Evolutionary conservation across 1,140 invertebrate species (phyloP).

Genomic region (Anoplolepis gracilipes): DNA sequence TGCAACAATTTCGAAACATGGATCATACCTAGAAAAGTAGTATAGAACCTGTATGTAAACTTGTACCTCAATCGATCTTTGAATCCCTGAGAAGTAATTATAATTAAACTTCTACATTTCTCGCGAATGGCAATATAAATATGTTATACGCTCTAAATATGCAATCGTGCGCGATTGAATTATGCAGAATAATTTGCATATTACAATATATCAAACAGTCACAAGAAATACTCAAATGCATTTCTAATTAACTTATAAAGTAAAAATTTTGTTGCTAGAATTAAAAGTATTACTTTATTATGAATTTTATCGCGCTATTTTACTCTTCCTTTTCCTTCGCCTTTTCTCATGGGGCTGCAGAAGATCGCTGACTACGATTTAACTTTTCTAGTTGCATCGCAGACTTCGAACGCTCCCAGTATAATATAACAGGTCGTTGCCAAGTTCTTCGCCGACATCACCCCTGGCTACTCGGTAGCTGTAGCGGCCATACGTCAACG

Average conservation of each 20-base stretch:
- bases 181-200: constrained; percentile 2
- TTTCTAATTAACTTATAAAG: constrained; percentile 17
- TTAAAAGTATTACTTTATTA: constrained; percentile 20
- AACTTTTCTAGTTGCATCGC: constrained; percentile 1
- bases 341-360: constrained; percentile 42
- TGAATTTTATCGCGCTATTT: constrained; percentile 5
- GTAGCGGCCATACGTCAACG: constrained; percentile 78
- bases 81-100: constrained; percentile 5
- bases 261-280: not conserved
- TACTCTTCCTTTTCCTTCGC: not conserved
- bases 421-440: constrained; percentile 66
- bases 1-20: constrained; percentile 38
- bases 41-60: constrained; percentile 23
- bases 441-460: constrained; percentile 70
- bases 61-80: constrained; percentile 25
- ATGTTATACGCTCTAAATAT: constrained; percentile 1
- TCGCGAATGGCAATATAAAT: not conserved
- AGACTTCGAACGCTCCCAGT: constrained; percentile 51
- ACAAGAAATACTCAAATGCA: not conserved
- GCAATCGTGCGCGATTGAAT: not conserved
- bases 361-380: constrained; percentile 25
- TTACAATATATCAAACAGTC: not conserved
- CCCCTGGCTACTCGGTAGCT: constrained; percentile 68
- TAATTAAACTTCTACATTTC: constrained; percentile 50
- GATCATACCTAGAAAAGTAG: constrained; percentile 24